Evolutionary conservation across 2,797 vertebrate species (phyloP), one percentile per base, ranked within the genome.

Genomic region (Etheostoma nigrum): DNA sequence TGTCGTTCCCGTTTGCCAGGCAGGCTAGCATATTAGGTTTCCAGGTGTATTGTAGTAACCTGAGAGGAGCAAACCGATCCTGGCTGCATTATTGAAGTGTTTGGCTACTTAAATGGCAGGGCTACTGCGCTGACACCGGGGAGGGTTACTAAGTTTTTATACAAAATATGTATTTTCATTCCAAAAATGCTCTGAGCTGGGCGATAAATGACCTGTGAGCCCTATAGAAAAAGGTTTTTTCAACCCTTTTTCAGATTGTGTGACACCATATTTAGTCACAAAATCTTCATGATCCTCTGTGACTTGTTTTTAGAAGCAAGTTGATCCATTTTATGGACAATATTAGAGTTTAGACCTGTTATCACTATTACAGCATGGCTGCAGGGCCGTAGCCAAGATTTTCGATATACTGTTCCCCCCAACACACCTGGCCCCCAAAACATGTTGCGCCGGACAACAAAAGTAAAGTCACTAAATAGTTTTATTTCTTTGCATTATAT

Each of bases 41-140:
- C 47, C 62, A 82, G 78, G 74, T 81, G 86, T 63, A 75, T 59
- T 65, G 53, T 4, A 55, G 84, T 66, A 82, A 84, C 74, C 54
- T 21, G 52, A 85, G 77, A 52, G 58, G 63, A 81, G 85, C 51
- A 64, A 87, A 81, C 69, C 51, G 86, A 92, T 84, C 87, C 85
- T 51, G 40, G 21, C 19, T 92, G 72, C 79, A 94, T 94, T 85
- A 94, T 93, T 93, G n/a, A 95, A 86, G 21, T 36, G 42, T 51
- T 21, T 74, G 67, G 44, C 59, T 68, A 83, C 87, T 92, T 72
- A 58, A 64, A 75, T 89, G 72, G 85, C 87, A 70, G 48, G 23
- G 67, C 66, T 25, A 4, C 36, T n/a, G 64, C 70, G 67, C 58
- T 72, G 54, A 69, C 52, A 63, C 33, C 47, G 47, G 40, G 59